Evolutionary conservation across 1,140 invertebrate genomes (phyloP).

Genomic region (Adelges cooleyi): DNA sequence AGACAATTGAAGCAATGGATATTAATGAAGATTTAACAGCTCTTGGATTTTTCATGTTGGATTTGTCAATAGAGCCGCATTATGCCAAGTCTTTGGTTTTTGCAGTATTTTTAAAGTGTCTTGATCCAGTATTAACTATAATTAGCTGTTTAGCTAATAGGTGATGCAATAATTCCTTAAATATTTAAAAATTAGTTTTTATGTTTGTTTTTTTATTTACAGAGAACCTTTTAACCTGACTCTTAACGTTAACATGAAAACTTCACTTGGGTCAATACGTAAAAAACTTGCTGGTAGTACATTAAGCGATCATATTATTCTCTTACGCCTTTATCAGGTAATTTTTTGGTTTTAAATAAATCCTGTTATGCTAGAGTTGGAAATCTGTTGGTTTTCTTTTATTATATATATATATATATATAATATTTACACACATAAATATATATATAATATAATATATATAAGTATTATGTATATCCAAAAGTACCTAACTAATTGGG

Average conservation of each 20-base stretch:
- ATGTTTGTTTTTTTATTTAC: too few species aligned
- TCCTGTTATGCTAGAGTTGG: too few species aligned
- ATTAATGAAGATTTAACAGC: constrained; percentile 70
- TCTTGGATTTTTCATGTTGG: constrained; percentile 65
- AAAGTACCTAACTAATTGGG: too few species aligned
- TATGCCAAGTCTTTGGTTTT: constrained; percentile 86
- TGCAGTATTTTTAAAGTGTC: constrained; percentile 78
- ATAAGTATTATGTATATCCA: too few species aligned
- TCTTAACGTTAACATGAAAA: constrained; percentile 50
- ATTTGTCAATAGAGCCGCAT: constrained; percentile 82
- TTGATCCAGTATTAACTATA: constrained; percentile 89
- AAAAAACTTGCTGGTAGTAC: constrained; percentile 61
- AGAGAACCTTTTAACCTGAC: constrained; percentile 73
- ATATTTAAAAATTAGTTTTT: constrained; percentile 13
- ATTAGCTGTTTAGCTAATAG: constrained; percentile 73
- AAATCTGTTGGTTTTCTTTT: too few species aligned
- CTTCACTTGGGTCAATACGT: constrained; percentile 47
- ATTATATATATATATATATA: too few species aligned
- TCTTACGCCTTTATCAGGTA: constrained; percentile 75
- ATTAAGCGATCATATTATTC: constrained; percentile 82
- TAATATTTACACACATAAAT: background rate
- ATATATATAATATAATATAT: background rate
- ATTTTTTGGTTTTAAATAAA: too few species aligned
- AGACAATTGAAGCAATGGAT: constrained; percentile 72
- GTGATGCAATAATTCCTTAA: constrained; percentile 43